phyloP scores from a whole-genome alignment of 2,888 invertebrate genomes.

The Cantharis rustica region DNA sequence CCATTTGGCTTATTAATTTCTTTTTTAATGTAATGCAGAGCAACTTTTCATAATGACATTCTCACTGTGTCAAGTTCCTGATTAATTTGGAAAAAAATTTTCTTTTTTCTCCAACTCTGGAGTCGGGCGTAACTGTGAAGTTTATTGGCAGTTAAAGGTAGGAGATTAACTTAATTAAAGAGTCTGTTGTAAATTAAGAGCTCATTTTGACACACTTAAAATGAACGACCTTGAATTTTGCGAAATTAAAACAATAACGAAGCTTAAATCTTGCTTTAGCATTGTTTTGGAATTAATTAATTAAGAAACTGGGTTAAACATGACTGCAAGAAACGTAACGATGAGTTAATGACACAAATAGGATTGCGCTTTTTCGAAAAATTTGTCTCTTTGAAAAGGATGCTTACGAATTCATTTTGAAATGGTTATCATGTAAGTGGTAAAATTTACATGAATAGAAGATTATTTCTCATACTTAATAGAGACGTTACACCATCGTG shows the following conservation, averaged over 20 bases:
- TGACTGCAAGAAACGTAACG: background rate
- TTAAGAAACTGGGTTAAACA: background rate
- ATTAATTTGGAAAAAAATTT: background rate
- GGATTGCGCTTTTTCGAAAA: background rate
- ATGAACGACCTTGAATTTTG: background rate
- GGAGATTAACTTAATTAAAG: background rate
- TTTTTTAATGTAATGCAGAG: background rate
- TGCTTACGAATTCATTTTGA: background rate
- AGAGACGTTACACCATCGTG: background rate
- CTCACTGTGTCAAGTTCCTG: background rate
- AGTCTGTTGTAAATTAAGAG: background rate
- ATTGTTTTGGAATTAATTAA: background rate
- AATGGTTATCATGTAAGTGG: slow-evolving; percentile 3
- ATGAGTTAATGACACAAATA: background rate
- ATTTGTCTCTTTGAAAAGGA: background rate
- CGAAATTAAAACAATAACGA: background rate
- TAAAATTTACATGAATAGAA: slow-evolving; percentile 12
- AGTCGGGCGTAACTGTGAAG: background rate
- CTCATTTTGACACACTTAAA: background rate
- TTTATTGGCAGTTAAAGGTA: background rate
- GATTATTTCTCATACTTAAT: slow-evolving; percentile 6
- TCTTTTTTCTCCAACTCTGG: background rate
- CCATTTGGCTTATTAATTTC: background rate
- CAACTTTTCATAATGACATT: background rate
- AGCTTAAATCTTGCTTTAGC: background rate